Percentiles rank a stretch among this genome's conserved stretches.
Evolutionary conservation across 2,888 invertebrate genomes (phyloP).

Genomic region (Megalurothrips usitatus): DNA sequence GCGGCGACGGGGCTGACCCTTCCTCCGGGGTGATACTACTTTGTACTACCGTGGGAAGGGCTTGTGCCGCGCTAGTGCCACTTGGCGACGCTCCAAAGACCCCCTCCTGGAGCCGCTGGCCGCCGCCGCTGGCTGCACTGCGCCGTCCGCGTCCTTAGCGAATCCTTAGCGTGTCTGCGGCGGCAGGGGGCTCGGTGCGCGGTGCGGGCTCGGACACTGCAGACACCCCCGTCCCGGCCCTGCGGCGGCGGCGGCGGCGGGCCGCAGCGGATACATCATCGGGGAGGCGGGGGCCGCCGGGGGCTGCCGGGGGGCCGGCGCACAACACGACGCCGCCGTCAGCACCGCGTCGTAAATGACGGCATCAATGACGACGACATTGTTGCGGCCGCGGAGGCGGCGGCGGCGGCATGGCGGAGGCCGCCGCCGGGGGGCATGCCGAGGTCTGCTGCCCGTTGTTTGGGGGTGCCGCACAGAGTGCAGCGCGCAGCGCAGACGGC

Average conservation of each 20-base stretch:
- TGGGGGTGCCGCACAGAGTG: neutral
- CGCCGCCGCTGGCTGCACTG: neutral
- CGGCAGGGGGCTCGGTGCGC: neutral
- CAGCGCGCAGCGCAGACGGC: neutral
- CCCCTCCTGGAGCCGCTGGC: neutral
- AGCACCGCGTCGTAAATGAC: neutral
- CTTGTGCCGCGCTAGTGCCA: neutral
- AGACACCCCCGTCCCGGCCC: no score
- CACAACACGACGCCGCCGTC: neutral
- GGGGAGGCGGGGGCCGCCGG: no score
- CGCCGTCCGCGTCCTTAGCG: neutral
- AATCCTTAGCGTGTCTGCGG: neutral
- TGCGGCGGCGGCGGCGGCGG: neutral
- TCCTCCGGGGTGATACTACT: no score
- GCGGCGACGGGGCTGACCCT: no score
- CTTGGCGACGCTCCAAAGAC: slow-evolving; percentile 6
- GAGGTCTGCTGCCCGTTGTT: no score
- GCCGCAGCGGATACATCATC: neutral
- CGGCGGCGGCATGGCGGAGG: neutral
- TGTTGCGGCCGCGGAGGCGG: neutral
- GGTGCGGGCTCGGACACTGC: no score
- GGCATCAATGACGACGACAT: neutral
- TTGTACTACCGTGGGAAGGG: no score
- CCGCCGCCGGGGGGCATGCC: no score
- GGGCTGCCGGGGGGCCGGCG: no score